A percentile compares a stretch with the other conserved stretches of the same genome.
phyloP scores from a whole-genome alignment of 2,797 vertebrate species.

The Anisognathus igniventris region DNA sequence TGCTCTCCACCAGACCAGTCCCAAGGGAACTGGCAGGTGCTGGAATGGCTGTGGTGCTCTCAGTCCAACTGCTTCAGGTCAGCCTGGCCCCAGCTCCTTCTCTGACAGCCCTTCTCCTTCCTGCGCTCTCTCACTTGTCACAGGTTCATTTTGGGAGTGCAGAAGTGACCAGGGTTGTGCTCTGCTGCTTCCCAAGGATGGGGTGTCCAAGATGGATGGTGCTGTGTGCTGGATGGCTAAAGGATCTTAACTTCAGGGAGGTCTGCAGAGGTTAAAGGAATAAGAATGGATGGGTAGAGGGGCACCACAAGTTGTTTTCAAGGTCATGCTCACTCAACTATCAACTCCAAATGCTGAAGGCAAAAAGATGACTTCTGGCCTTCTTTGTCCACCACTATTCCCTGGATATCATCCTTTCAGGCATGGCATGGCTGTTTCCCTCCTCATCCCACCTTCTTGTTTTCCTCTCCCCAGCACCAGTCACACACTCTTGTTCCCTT shows the following conservation, averaged over 20 bases:
- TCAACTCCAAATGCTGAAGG: background rate
- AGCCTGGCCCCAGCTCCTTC: background rate
- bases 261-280: background rate
- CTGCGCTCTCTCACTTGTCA: background rate
- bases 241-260: background rate
- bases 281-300: background rate
- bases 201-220: accelerated
- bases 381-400: background rate
- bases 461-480: background rate
- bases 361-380: background rate
- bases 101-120: background rate
- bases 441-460: background rate
- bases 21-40: background rate
- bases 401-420: background rate
- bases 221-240: background rate
- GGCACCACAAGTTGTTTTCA: background rate
- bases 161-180: background rate
- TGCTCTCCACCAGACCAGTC: background rate
- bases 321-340: background rate
- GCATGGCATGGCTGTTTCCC: background rate
- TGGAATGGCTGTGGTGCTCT: background rate
- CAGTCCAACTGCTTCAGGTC: background rate
- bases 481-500: background rate
- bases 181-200: background rate
- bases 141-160: background rate